Conservation (phyloP, 2,113 vertebrate genomes). For the Podarcis raffonei region DNA sequence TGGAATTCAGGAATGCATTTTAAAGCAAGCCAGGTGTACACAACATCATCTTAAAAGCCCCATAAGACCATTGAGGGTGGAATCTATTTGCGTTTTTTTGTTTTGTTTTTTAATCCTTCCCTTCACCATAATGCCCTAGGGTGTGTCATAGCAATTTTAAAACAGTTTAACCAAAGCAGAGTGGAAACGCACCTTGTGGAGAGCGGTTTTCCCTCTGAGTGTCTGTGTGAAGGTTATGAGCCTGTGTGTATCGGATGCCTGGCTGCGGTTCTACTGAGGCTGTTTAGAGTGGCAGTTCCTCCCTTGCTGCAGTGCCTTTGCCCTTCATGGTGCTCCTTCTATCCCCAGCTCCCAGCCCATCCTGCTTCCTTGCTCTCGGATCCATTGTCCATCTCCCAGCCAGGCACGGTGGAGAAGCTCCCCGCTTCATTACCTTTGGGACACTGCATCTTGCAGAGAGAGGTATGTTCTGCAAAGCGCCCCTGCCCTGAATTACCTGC, state of each 20-base stretch:
- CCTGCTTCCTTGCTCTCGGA: slow-evolving; percentile 43
- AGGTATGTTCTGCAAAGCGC: slow-evolving; percentile 57
- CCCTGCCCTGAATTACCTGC: background rate
- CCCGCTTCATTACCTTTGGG: slow-evolving; percentile 37
- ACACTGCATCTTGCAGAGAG: slow-evolving; percentile 61
- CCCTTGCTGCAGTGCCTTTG: background rate
- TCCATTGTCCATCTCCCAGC: slow-evolving; percentile 21
- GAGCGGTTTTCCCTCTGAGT: no score
- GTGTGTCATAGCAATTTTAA: no score
- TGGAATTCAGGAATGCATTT: background rate
- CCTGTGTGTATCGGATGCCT: background rate
- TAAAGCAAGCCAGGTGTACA: background rate
- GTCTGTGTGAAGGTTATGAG: no score
- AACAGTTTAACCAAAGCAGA: background rate
- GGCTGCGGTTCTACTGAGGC: background rate
- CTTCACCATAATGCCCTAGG: no score
- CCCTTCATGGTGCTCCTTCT: background rate
- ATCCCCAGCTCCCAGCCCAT: background rate
- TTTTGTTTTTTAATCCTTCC: no score
- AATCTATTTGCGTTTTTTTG: no score
- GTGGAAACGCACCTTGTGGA: background rate
- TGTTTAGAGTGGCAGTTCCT: background rate
- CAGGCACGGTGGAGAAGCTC: slow-evolving; percentile 52
- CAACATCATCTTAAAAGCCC: background rate
- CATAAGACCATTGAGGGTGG: background rate